Percentiles rank a stretch among this genome's conserved stretches.
Conservation (phyloP, 30 jellyfish, hydroid and myxozoan species). For the Catostylus mosaicus region DNA sequence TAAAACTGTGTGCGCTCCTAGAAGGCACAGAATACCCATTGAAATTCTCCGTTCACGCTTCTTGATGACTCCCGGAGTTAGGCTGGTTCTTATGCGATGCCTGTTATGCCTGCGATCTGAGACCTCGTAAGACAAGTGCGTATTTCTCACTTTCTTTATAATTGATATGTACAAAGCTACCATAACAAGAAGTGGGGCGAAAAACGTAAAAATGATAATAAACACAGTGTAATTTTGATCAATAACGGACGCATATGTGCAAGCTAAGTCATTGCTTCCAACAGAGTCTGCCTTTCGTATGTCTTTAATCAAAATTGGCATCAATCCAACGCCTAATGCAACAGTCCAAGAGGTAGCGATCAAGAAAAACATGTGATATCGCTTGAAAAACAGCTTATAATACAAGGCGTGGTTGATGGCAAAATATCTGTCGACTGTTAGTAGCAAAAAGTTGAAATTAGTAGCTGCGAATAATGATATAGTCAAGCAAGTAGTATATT, state of each 20-base stretch:
- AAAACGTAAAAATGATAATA: conserved; percentile 46
- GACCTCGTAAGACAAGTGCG: neutral
- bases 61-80: conserved; percentile 21
- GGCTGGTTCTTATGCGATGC: conserved; percentile 31
- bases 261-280: conserved; percentile 4
- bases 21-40: conserved; percentile 39
- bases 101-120: neutral
- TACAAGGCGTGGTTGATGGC: conserved; percentile 53
- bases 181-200: conserved; percentile 57
- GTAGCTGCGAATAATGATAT: conserved; percentile 58
- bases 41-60: conserved; percentile 45
- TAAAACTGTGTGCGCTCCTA: conserved; percentile 39
- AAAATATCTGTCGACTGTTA: conserved; percentile 63
- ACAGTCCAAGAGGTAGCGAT: conserved; percentile 28
- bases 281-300: conserved; percentile 5
- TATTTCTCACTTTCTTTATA: conserved; percentile 9
- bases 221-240: conserved; percentile 41
- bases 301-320: conserved; percentile 16
- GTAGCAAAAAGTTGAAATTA: conserved; percentile 53
- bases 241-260: conserved; percentile 53
- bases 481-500: conserved; percentile 40
- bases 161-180: conserved; percentile 26
- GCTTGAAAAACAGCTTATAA: conserved; percentile 27
- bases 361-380: conserved; percentile 19
- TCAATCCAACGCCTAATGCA: conserved; percentile 35